A percentile compares a stretch with the other conserved stretches of the same genome.
Evolutionary conservation across 2,113 vertebrate genomes (phyloP).

Genomic region (Pygoscelis adeliae): DNA sequence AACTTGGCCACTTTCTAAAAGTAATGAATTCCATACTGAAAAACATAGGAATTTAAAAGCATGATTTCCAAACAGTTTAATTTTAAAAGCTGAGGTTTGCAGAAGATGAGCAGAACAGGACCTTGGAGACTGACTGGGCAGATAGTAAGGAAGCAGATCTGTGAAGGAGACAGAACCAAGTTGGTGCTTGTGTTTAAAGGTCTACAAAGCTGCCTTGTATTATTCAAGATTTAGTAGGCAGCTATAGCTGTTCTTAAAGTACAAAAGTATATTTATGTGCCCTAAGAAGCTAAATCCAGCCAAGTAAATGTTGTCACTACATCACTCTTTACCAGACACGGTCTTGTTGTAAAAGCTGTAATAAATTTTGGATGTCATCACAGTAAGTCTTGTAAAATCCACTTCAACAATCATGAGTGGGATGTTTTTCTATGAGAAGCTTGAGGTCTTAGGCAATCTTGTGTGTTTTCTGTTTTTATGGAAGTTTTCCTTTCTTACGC

Average conservation of each 20-base stretch:
- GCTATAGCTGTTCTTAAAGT: not conserved
- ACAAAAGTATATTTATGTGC: slow-evolving; percentile 50
- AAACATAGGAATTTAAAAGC: not conserved
- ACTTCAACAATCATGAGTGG: slow-evolving; percentile 14
- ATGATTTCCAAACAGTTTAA: not conserved
- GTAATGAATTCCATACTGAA: not conserved
- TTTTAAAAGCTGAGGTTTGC: not conserved
- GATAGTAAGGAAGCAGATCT: not conserved
- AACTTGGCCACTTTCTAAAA: not conserved
- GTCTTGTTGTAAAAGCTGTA: slow-evolving; percentile 38
- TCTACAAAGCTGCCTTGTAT: slow-evolving; percentile 49
- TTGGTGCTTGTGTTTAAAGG: slow-evolving; percentile 33
- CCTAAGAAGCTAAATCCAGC: slow-evolving; percentile 29
- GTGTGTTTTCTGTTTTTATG: not conserved
- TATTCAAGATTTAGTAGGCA: slow-evolving; percentile 48
- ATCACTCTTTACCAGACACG: slow-evolving; percentile 46
- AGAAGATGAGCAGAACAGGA: not conserved
- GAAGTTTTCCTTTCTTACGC: not conserved
- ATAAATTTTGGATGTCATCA: slow-evolving; percentile 61
- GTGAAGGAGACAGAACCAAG: not conserved
- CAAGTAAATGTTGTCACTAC: slow-evolving; percentile 48
- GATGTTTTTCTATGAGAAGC: not conserved
- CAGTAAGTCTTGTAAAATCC: slow-evolving; percentile 35
- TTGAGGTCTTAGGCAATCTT: not conserved
- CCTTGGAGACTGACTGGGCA: not conserved